Base-by-base conservation (phyloP, 2,113 vertebrate genomes). In the Cyprinodon variegatus region DNA sequence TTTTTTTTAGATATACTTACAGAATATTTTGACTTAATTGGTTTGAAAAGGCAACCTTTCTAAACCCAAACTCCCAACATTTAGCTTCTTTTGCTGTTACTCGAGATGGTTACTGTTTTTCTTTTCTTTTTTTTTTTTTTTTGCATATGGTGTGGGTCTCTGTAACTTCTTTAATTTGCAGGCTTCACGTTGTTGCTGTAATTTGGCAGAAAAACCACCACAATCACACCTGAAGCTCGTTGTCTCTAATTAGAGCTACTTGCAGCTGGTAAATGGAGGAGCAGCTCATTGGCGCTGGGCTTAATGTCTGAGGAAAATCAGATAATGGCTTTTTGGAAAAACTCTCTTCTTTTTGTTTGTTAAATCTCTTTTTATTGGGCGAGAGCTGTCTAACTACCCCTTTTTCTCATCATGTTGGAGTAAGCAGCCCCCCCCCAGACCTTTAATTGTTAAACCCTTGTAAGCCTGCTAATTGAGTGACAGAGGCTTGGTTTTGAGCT, bases 231-330 rank as follows among this genome's bases (percentile, higher is more conserved):
- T 64, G 81, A 57, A 79, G 13, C 41, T 75, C 6, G 4, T 66
- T 61, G 43, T 40, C 22, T 29, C 59, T 78, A 78, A 88, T 84
- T 73, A 50, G 77, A 4, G 17, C 22, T 64, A 57, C 17, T 74
- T 65, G 79, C 57, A 17, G 65, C 76, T 37, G 22, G 6, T 10
- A 53, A 57, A n/a, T 36, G 40, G 64, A 48, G 84, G 76, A 66
- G 76, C 77, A 63, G 79, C 83, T 81, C 69, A 81, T 66, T 83
- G 76, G 70, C 41, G 72, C 3, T 11, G 4, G 7, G 0, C 2
- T 62, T 67, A 13, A 20, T 1, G 36, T 45, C 46, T 2, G n/a
- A 14, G 22, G 12, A 66, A 41, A 68, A 65, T 53, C 3, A 9
- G 4, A 39, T 11, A 17, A 11, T 61, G 45, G n/a, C 11, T n/a